phyloP scores from a whole-genome alignment of 2,113 vertebrate genomes.

The Elephantulus edwardii region DNA sequence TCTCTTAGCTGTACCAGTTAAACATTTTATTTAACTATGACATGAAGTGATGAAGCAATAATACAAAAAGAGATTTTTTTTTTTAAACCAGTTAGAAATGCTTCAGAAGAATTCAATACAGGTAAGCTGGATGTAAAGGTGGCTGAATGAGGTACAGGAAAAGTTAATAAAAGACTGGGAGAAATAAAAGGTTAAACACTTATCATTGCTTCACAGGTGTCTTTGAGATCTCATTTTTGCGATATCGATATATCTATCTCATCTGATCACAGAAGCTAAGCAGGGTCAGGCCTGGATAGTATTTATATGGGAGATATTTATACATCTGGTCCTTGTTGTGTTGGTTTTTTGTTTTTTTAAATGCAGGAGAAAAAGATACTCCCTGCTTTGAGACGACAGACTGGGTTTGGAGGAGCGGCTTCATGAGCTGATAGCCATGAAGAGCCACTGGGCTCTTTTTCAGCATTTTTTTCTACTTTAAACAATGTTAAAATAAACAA shows the following conservation, averaged over 20 bases:
- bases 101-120: slow-evolving; percentile 9
- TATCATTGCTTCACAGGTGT: neutral
- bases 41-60: slow-evolving; percentile 11
- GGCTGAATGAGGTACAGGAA: neutral
- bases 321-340: too few relatives aligned
- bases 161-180: neutral
- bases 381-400: neutral
- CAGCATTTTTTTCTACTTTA: neutral
- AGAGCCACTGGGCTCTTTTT: neutral
- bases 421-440: neutral
- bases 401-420: neutral
- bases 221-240: neutral
- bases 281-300: too few relatives aligned
- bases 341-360: too few relatives aligned
- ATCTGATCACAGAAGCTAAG: too few relatives aligned
- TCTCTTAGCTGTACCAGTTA: neutral
- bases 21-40: slow-evolving; percentile 8
- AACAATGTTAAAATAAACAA: slow-evolving; percentile 39
- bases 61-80: neutral
- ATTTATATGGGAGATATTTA: too few relatives aligned
- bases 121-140: neutral
- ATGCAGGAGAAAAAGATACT: neutral
- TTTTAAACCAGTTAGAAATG: slow-evolving; percentile 21
- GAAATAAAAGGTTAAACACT: neutral
- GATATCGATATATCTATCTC: too few relatives aligned